Conservation (phyloP, 2,797 vertebrate genomes). For the Sebastes hubbsi region DNA sequence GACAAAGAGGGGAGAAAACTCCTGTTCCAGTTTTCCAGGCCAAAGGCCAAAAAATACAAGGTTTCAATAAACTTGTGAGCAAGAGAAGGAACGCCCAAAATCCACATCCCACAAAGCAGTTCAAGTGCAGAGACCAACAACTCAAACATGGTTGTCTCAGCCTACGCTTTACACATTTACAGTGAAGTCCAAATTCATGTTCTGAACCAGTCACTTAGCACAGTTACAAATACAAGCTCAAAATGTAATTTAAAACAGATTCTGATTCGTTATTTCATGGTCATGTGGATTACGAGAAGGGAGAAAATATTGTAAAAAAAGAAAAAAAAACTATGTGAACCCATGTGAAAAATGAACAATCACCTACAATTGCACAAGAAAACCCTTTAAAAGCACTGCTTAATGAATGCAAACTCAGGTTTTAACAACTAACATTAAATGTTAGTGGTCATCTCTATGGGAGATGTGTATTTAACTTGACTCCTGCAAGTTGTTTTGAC, state of each 20-base stretch:
- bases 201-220: not conserved
- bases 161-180: not conserved
- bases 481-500: conserved; percentile 43
- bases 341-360: not conserved
- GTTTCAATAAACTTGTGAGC: conserved; percentile 23
- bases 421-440: conserved; percentile 1
- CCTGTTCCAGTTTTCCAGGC: conserved; percentile 9
- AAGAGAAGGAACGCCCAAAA: conserved; percentile 37
- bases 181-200: not conserved
- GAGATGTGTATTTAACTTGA: conserved; percentile 42
- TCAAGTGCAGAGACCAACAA: conserved; percentile 19
- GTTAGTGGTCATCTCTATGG: not conserved
- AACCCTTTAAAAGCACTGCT: not conserved
- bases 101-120: conserved; percentile 33
- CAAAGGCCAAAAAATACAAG: conserved; percentile 21
- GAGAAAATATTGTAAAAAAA: not conserved
- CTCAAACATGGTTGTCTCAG: conserved; percentile 8
- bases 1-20: conserved; percentile 22
- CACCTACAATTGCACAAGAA: not conserved
- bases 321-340: not conserved
- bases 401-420: not conserved
- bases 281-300: not conserved
- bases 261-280: not conserved
- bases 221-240: not conserved
- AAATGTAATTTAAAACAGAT: not conserved